Conservation (phyloP, 1,140 invertebrate genomes). For the Ectropis grisescens region DNA sequence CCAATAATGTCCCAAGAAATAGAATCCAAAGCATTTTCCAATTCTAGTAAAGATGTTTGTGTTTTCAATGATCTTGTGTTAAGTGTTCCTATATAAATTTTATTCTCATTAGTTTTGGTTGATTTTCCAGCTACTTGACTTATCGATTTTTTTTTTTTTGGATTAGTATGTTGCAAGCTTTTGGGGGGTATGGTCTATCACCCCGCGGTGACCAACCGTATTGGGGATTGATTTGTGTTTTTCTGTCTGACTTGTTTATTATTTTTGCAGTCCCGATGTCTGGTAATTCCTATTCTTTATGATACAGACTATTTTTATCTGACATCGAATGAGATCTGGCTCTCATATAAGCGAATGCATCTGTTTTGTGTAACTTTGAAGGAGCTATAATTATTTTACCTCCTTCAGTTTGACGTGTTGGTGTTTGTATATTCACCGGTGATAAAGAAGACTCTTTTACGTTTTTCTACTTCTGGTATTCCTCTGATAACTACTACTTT, state of each 20-base stretch:
- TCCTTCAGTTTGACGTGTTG: slow-evolving; percentile 1
- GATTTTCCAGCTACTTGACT: too few species aligned
- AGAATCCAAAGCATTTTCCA: slow-evolving; percentile 1
- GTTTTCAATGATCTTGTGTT: slow-evolving; percentile 8
- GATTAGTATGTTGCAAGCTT: too few species aligned
- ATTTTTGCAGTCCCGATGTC: slow-evolving; percentile 5
- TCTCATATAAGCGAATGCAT: slow-evolving; percentile 9
- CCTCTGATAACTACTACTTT: slow-evolving; percentile 3
- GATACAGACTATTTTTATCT: slow-evolving; percentile 1
- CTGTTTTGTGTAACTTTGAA: slow-evolving; percentile 8
- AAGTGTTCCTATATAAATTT: slow-evolving; percentile 4
- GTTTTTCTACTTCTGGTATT: slow-evolving; percentile 6
- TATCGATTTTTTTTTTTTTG: not conserved
- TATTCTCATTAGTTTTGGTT: too few species aligned
- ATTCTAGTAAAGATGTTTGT: slow-evolving; percentile 1
- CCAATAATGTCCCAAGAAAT: slow-evolving; percentile 6
- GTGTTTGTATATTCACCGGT: slow-evolving; percentile 3
- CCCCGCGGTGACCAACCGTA: slow-evolving; percentile 9
- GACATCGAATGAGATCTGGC: slow-evolving; percentile 3
- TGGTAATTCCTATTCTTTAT: slow-evolving; percentile 8
- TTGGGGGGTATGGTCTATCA: slow-evolving; percentile 6
- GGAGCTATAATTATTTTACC: slow-evolving; percentile 4
- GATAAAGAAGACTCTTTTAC: slow-evolving; percentile 4
- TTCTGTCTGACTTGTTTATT: not conserved
- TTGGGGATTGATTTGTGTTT: slow-evolving; percentile 7